Evolutionary conservation across 2,113 vertebrate genomes (phyloP).

Genomic region (Gymnobelideus leadbeateri): DNA sequence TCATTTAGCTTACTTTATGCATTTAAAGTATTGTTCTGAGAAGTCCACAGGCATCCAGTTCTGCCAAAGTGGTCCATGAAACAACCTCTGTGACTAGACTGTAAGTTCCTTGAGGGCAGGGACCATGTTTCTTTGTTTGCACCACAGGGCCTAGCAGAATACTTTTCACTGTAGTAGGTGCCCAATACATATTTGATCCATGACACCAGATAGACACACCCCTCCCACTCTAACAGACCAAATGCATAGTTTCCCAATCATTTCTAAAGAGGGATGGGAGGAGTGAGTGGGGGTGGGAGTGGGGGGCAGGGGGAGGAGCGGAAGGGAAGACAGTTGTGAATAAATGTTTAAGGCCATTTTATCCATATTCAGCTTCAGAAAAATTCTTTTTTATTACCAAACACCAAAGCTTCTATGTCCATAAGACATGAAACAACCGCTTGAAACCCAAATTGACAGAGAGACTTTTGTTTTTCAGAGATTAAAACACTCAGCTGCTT

Average conservation of each 20-base stretch:
- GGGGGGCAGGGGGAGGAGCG: too few relatives aligned
- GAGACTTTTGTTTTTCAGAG: not conserved
- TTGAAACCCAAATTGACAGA: not conserved
- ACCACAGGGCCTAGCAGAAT: not conserved
- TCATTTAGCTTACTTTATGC: not conserved
- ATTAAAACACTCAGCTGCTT: conserved; percentile 64
- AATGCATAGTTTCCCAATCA: not conserved
- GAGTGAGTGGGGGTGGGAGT: too few relatives aligned
- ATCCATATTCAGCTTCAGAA: not conserved
- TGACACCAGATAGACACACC: not conserved
- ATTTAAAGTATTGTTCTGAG: not conserved
- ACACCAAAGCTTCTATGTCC: not conserved
- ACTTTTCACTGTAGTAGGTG: not conserved
- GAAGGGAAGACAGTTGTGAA: not conserved
- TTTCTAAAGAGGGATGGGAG: not conserved
- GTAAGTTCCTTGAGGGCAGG: not conserved
- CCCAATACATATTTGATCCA: not conserved
- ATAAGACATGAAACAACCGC: not conserved
- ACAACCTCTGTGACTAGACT: not conserved
- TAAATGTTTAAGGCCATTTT: not conserved
- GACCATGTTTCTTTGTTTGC: not conserved
- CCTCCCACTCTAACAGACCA: not conserved
- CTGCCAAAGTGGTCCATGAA: not conserved
- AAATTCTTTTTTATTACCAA: not conserved
- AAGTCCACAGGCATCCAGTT: not conserved